Conservation (phyloP, 2,113 vertebrate species). For the Mystacornis crossleyi region DNA sequence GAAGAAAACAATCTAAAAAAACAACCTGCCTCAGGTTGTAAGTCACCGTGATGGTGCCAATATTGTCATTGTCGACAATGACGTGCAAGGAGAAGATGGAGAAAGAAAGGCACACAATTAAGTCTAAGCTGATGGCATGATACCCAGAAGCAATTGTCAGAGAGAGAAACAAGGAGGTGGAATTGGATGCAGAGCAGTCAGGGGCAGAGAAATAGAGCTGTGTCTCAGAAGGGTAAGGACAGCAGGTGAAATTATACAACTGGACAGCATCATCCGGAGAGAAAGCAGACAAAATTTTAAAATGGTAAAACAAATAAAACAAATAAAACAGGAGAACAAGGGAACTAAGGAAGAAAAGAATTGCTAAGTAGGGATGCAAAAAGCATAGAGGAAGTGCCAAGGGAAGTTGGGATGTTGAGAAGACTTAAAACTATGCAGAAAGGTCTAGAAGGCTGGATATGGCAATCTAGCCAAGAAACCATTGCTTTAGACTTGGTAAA, state of each 20-base stretch:
- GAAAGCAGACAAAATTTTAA: neutral
- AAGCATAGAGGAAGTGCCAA: neutral
- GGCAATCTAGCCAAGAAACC: neutral
- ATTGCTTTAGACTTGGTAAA: neutral
- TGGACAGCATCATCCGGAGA: neutral
- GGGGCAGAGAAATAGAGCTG: neutral
- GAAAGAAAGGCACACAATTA: conserved; percentile 55
- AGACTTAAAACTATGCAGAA: neutral
- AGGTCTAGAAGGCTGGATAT: neutral
- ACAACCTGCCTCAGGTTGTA: conserved; percentile 30
- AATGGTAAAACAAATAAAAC: neutral
- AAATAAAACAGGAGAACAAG: neutral
- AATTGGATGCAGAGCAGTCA: conserved; percentile 32
- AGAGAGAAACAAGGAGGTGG: conserved; percentile 22
- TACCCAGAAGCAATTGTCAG: conserved; percentile 60
- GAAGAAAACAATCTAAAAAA: conserved; percentile 14
- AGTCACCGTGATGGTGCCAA: conserved; percentile 16
- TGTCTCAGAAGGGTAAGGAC: neutral
- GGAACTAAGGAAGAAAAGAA: neutral
- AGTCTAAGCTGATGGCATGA: conserved; percentile 46
- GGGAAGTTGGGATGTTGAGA: neutral
- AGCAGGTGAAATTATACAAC: neutral
- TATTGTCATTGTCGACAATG: conserved; percentile 45
- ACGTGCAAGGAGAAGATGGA: neutral
- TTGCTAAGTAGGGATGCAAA: neutral